Conservation (phyloP, 35 echinoderm and acorn worm species). For the Holothuria glaberrima region DNA sequence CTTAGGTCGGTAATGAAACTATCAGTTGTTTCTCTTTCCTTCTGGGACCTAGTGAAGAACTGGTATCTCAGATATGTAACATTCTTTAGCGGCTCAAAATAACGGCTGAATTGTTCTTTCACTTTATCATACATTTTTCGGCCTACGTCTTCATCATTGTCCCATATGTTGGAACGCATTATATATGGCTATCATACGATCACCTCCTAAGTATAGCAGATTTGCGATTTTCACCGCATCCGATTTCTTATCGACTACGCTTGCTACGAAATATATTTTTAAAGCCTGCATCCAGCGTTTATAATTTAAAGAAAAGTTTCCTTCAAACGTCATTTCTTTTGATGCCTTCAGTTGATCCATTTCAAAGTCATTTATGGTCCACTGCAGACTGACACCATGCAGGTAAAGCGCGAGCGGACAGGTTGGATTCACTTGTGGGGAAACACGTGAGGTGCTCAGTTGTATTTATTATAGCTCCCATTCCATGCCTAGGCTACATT, state of each 20-base stretch:
- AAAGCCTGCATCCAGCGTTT: conserved; percentile 6
- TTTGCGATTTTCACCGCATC: neutral
- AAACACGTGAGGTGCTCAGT: too few relatives aligned
- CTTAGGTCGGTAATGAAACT: conserved; percentile 34
- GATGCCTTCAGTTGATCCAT: conserved; percentile 58
- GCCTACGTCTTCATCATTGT: neutral
- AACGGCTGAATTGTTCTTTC: neutral
- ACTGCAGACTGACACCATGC: conserved; percentile 40
- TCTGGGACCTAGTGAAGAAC: conserved; percentile 30
- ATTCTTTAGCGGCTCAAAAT: neutral
- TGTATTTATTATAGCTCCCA: too few relatives aligned
- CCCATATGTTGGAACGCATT: conserved; percentile 2
- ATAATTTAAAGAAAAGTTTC: neutral
- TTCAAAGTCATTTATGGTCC: neutral
- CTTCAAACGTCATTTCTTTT: conserved; percentile 36
- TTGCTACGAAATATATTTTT: conserved; percentile 12
- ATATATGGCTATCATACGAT: conserved; percentile 7
- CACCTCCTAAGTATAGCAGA: conserved; percentile 5
- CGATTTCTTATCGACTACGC: conserved; percentile 12
- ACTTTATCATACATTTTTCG: conserved; percentile 2
- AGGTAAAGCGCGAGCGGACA: neutral
- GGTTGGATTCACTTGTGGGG: neutral
- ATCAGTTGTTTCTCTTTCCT: conserved; percentile 48
- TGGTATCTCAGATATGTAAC: conserved; percentile 30
- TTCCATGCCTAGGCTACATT: too few relatives aligned